phyloP scores from a whole-genome alignment of 2,888 invertebrate genomes.

The Acanthosoma haemorrhoidale region DNA sequence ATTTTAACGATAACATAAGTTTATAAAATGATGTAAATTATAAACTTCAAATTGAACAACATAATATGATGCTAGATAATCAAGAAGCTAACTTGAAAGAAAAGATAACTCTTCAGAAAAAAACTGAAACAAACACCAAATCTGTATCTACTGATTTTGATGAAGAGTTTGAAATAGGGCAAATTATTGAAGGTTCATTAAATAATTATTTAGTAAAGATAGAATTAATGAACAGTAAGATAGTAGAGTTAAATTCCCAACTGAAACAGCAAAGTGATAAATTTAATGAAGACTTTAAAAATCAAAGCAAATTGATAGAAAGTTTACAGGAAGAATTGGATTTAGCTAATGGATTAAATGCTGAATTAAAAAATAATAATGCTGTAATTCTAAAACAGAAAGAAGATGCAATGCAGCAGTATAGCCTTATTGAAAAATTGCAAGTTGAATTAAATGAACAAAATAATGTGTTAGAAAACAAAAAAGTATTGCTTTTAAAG shows the following conservation, averaged over 20 bases:
- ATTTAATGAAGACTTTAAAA: background rate
- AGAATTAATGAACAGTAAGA: slow-evolving; percentile 4
- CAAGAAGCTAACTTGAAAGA: too few relatives aligned
- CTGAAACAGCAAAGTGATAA: background rate
- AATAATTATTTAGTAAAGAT: background rate
- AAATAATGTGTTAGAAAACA: background rate
- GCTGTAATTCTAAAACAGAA: background rate
- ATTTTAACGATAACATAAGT: background rate
- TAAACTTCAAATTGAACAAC: background rate
- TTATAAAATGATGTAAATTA: background rate
- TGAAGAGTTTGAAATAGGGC: background rate
- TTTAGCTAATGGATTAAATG: background rate
- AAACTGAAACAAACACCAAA: background rate
- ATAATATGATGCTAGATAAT: background rate
- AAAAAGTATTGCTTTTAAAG: background rate
- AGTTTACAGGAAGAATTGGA: background rate
- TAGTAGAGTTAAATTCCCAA: slow-evolving; percentile 9
- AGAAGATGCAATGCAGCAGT: background rate
- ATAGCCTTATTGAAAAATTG: background rate
- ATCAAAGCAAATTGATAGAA: slow-evolving; percentile 1
- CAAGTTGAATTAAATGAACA: background rate
- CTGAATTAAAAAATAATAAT: background rate
- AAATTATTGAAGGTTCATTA: background rate
- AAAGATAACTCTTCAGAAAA: too few relatives aligned
- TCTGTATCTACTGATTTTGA: background rate